Evolutionary conservation across 2,113 vertebrate genomes (phyloP), one percentile per base, ranked within the genome.

Genomic region (Saccopteryx bilineata): DNA sequence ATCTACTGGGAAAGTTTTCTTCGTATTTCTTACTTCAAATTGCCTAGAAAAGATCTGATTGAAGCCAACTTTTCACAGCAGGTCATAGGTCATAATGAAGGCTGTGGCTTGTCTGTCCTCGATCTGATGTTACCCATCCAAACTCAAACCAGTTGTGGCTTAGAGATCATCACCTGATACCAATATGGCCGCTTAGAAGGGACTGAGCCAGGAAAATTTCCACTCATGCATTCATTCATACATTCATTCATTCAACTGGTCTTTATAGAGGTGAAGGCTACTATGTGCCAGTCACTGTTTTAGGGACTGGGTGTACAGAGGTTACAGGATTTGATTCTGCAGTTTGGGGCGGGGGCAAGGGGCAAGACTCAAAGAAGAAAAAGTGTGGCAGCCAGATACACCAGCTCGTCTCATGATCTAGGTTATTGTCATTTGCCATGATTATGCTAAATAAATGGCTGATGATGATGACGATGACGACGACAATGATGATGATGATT

Each of bases 11-110:
- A 26, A 24, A 75, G 1, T 13, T 54, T 17, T 50, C 74, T 92
- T 94, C 48, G 11, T 83, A 11, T 31, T 65, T 89, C 52, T 76
- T 87, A n/a, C 9, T 84, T 95, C 28, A 81, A 6, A 85, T 74
- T 80, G 68, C 48, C 61, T 75, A 60, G 66, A 87, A 80, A 80
- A 46, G 26, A 23, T 13, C 72, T 48, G 1, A 31, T 82, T 23
- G 60, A 89, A 87, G 75, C 9, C n/a, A 54, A 7, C 63, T 80
- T 74, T 91, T 72, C 14, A 58, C 5, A 92, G n/a, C 28, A 79
- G n/a, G 58, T 84, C 39, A 28, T 2, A 90, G 68, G 31, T 69
- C 72, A 60, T 0, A 10, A 11, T 83, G 65, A 65, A 69, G 19
- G 60, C 76, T 74, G 12, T 11, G 33, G 46, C 31, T 39, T 75